Base-by-base conservation (phyloP, 2,888 invertebrate genomes). In the Drosophila pseudotakahashii region DNA sequence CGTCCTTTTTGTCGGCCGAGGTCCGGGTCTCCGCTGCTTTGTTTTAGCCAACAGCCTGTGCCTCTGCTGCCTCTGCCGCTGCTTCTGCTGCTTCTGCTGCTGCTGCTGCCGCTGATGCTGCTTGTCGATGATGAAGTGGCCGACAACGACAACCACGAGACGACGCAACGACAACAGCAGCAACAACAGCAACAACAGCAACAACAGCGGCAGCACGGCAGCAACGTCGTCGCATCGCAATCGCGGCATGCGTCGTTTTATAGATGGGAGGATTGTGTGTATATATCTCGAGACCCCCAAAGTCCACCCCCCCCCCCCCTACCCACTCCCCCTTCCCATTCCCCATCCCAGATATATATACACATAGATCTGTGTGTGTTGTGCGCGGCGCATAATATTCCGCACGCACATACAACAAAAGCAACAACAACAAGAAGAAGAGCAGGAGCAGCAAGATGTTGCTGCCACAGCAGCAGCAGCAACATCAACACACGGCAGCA, bases 41-140 rank as follows among this genome's bases (percentile, higher is more conserved):
- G 81, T 86, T 86, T 86, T 77, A 82, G 76, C 83, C 81, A 85
- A 77, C 80, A 67, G 51, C 47, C 54, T 48, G 50, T 41, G 55
- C 67, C 34, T 47, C 55, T 72, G 71, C 60, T 26, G 37, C 42
- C 41, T 47, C 41, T n/a, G n/a, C n/a, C n/a, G n/a, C n/a, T n/a
- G n/a, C n/a, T n/a, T n/a, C n/a, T n/a, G n/a, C n/a, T n/a, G n/a
- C n/a, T n/a, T n/a, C n/a, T 53, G 41, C 9, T 39, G 50, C 10
- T 59, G 32, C 9, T 47, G 44, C 13, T 52, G 45, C 36, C 52
- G 60, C 47, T 53, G 63, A 36, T 37, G 68, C 77, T 76, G 78
- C 78, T 80, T 72, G 87, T 80, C 84, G 84, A 83, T 86, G 87
- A 83, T 86, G 81, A 80, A 83, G 81, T 86, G 73, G 57, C 83